phyloP scores from a whole-genome alignment of 2,113 vertebrate species.

The Zosterops borbonicus region DNA sequence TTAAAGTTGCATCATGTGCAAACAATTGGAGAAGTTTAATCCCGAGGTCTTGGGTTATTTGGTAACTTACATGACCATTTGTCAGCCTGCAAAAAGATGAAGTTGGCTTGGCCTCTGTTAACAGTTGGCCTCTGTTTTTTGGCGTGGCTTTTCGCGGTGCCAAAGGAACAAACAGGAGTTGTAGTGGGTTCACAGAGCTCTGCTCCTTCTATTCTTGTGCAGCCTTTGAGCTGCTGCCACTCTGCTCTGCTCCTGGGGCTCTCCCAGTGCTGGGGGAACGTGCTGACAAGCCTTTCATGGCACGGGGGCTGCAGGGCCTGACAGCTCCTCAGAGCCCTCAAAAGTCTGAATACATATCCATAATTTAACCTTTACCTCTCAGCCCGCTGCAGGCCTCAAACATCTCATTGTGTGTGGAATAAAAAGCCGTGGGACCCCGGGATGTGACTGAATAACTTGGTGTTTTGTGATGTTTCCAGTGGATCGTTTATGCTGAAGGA shows the following conservation, averaged over 20 bases:
- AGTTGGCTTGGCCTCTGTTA: slow-evolving; percentile 51
- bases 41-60: slow-evolving; percentile 30
- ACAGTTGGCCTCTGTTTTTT: slow-evolving; percentile 46
- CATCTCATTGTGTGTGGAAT: neutral
- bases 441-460: slow-evolving; percentile 28
- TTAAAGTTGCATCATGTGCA: slow-evolving; percentile 68
- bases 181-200: neutral
- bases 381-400: neutral
- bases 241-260: neutral
- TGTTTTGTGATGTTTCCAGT: slow-evolving; percentile 1
- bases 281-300: slow-evolving; percentile 13
- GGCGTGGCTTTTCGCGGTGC: neutral
- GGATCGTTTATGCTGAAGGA: neutral
- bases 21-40: slow-evolving; percentile 67
- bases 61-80: slow-evolving; percentile 56
- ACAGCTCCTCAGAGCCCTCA: neutral
- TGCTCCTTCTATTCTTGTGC: neutral
- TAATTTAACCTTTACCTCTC: slow-evolving; percentile 12
- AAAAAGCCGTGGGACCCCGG: neutral
- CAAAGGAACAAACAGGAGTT: neutral
- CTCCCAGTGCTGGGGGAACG: neutral
- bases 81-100: slow-evolving; percentile 44
- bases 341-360: neutral
- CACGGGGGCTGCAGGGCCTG: neutral
- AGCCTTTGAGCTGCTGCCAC: neutral